These are phyloP conservation scores for Halcyon smyrnensis DNA, from an alignment of 2,797 vertebrate genomes.

Conservation along the genomic window DNA sequence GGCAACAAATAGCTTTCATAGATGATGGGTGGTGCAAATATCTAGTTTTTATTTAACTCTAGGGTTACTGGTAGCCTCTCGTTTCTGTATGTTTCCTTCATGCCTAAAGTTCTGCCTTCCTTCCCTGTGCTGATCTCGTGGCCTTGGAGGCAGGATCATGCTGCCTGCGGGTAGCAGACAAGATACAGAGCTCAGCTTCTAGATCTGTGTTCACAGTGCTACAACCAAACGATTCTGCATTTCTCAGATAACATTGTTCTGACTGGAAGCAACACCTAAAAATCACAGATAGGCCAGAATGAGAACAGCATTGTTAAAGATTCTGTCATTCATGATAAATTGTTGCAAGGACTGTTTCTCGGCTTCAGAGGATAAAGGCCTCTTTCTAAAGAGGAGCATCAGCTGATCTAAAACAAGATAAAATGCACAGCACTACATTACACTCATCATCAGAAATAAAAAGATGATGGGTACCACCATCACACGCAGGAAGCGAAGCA, in stretches of 20 bases:
- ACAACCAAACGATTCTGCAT: background rate
- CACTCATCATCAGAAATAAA: background rate
- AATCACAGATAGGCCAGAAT: background rate
- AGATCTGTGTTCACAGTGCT: fast-evolving
- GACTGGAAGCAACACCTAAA: background rate
- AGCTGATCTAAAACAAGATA: background rate
- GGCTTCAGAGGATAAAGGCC: background rate
- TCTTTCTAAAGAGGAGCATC: background rate
- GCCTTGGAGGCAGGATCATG: background rate
- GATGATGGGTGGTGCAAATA: fast-evolving
- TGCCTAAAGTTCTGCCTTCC: background rate
- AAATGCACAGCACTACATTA: background rate
- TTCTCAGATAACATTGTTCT: background rate
- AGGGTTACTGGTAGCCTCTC: background rate
- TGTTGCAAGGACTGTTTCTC: background rate
- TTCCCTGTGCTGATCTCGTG: fast-evolving
- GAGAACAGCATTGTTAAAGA: background rate
- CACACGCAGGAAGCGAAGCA: background rate
- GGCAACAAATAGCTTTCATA: background rate
- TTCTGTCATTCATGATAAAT: background rate
- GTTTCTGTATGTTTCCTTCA: fast-evolving
- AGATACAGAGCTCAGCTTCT: background rate
- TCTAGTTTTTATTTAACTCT: background rate
- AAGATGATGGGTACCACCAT: background rate
- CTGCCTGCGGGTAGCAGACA: background rate